A percentile compares a stretch with the other conserved stretches of the same genome.
These are phyloP conservation scores for Lipophrys pholis DNA, from an alignment of 2,113 vertebrate species.

Conservation along the genomic window DNA sequence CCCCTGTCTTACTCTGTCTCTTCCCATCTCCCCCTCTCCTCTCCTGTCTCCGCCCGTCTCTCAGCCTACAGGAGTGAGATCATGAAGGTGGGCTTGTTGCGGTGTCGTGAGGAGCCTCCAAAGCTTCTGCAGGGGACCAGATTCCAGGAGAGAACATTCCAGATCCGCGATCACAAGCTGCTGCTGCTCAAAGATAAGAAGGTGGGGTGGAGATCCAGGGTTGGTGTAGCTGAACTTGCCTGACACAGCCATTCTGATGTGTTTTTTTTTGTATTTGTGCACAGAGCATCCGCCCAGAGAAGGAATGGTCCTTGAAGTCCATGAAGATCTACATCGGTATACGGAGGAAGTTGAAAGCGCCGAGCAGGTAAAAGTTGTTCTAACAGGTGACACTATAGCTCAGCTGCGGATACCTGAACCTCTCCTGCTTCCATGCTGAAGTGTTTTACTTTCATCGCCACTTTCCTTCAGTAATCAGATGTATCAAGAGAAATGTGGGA, in stretches of 20 bases:
- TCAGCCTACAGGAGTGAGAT: slow-evolving; percentile 89
- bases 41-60: background rate
- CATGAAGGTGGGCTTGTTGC: slow-evolving; percentile 90
- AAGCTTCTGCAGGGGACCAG: slow-evolving; percentile 91
- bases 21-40: no score
- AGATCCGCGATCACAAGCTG: slow-evolving; percentile 89
- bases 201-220: slow-evolving; percentile 74
- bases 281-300: slow-evolving; percentile 92
- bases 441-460: no score
- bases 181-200: slow-evolving; percentile 95
- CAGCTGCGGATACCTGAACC: no score
- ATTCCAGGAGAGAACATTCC: slow-evolving; percentile 95
- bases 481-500: no score
- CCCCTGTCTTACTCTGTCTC: no score
- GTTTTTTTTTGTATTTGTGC: background rate
- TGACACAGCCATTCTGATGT: no score
- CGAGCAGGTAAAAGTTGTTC: slow-evolving; percentile 82
- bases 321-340: slow-evolving; percentile 97
- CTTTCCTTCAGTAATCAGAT: no score
- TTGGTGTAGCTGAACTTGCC: background rate
- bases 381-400: no score
- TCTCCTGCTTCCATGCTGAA: no score
- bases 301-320: slow-evolving; percentile 91
- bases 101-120: slow-evolving; percentile 92
- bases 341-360: slow-evolving; percentile 93